Base-by-base conservation (phyloP, 2,797 vertebrate genomes). In the Clangula hyemalis region DNA sequence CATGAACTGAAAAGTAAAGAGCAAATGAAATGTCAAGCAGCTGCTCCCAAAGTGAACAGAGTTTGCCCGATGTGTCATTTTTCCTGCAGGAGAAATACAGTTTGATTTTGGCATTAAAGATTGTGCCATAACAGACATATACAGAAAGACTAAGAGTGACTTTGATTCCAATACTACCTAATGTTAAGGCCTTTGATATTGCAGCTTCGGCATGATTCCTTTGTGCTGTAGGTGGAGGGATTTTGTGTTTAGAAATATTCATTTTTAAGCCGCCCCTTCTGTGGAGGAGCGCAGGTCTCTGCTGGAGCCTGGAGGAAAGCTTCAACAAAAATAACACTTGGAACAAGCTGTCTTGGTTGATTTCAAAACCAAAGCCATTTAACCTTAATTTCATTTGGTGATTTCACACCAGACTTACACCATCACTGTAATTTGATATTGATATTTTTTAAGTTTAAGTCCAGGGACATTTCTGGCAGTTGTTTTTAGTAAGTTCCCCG, bases 391-490 rank as follows among this genome's bases (percentile, higher is more conserved):
- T 53, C 13, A 28, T 73, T 68, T 21, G 21, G 62, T 72, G n/a
- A 53, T 75, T 75, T 90, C 60, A 58, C 28, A 69, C 20, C 4
- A 11, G 47, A 60, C 38, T 83, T 91, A 6, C 43, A 60, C 65
- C 69, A 75, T 76, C 36, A 43, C 27, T 54, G 51, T 73, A 68
- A 81, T 86, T 51, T 49, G 51, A 66, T 87, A 87, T n/a, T 70
- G 72, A 49, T 65, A 73, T 66, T 82, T 93, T 53, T 72, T 60
- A 32, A 86, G 70, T 58, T 95, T 75, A 90, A 89, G 36, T 54
- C 28, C 19, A 51, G 38, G 38, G 85, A 70, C 43, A 53, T 89
- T 87, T 82, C 64, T 89, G 68, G 64, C 72, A 76, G 53, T 74
- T 87, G 69, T 34, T 81, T 81, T 86, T 68, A 66, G 32, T 61